Percentiles rank a stretch among this genome's conserved stretches.
Evolutionary conservation across 2,113 vertebrate genomes (phyloP).

Genomic region (Mixornis gularis): DNA sequence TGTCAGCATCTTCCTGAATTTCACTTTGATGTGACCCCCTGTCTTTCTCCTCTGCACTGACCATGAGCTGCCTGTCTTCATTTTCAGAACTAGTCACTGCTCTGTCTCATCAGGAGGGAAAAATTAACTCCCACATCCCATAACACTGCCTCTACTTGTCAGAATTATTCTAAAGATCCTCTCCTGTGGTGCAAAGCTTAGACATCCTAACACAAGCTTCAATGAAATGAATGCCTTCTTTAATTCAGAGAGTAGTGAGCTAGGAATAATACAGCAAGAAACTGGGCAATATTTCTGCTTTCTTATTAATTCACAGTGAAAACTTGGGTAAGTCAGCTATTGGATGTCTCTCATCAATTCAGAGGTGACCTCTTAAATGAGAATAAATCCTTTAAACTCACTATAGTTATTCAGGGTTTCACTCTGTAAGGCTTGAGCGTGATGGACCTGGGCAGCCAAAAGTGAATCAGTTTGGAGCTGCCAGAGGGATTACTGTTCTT

Average conservation of each 20-base stretch:
- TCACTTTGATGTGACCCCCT: neutral
- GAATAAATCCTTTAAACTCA: neutral
- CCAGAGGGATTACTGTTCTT: neutral
- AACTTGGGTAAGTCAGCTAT: neutral
- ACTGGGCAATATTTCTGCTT: neutral
- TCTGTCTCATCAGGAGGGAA: neutral
- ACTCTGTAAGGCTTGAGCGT: neutral
- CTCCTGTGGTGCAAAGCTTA: neutral
- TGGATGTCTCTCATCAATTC: neutral
- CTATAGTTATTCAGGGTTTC: neutral
- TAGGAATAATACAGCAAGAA: neutral
- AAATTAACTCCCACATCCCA: neutral
- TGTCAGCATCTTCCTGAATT: neutral
- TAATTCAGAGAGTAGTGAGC: neutral
- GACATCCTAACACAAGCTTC: neutral
- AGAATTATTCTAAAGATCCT: neutral
- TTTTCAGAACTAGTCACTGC: neutral
- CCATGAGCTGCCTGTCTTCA: neutral
- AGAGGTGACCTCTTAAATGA: neutral
- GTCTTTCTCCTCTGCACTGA: neutral
- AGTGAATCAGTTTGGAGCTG: neutral
- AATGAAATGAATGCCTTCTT: neutral
- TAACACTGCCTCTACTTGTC: neutral
- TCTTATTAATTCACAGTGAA: neutral
- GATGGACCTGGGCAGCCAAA: neutral